phyloP scores from a whole-genome alignment of 2,797 vertebrate genomes.

The Lateolabrax maculatus region DNA sequence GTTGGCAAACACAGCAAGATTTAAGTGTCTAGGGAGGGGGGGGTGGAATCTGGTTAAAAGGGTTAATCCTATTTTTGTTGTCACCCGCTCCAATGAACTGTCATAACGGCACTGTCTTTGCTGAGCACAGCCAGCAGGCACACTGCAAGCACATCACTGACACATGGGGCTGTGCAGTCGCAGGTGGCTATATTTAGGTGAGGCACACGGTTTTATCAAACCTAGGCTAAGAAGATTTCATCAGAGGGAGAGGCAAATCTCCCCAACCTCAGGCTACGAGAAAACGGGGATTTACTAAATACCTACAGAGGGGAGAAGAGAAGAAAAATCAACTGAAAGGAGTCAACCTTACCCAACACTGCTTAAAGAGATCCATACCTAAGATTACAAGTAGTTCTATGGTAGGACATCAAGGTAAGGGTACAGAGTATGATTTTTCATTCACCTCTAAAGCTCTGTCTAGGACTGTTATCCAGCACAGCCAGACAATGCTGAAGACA shows the following conservation, averaged over 20 bases:
- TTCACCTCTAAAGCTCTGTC: slow-evolving; percentile 45
- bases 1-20: slow-evolving; percentile 57
- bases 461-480: slow-evolving; percentile 47
- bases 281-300: slow-evolving; percentile 74
- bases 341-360: slow-evolving; percentile 54
- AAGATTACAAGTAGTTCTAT: slow-evolving; percentile 64
- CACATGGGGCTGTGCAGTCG: slow-evolving; percentile 66
- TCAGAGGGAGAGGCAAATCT: slow-evolving; percentile 77
- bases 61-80: slow-evolving; percentile 82
- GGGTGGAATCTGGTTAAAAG: slow-evolving; percentile 74
- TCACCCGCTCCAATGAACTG: slow-evolving; percentile 77
- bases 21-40: slow-evolving; percentile 51
- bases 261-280: slow-evolving; percentile 64
- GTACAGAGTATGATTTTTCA: slow-evolving; percentile 38
- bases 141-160: slow-evolving; percentile 74
- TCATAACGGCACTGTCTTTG: slow-evolving; percentile 70
- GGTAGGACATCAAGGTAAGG: slow-evolving; percentile 47
- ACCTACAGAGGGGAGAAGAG: slow-evolving; percentile 49
- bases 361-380: slow-evolving; percentile 62
- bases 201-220: slow-evolving; percentile 73
- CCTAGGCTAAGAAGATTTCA: slow-evolving; percentile 75
- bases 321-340: slow-evolving; percentile 57
- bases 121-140: slow-evolving; percentile 73
- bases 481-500: slow-evolving; percentile 43
- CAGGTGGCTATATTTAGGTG: slow-evolving; percentile 80